Conservation (phyloP, 1,140 invertebrate species). For the Agraylea sexmaculata region DNA sequence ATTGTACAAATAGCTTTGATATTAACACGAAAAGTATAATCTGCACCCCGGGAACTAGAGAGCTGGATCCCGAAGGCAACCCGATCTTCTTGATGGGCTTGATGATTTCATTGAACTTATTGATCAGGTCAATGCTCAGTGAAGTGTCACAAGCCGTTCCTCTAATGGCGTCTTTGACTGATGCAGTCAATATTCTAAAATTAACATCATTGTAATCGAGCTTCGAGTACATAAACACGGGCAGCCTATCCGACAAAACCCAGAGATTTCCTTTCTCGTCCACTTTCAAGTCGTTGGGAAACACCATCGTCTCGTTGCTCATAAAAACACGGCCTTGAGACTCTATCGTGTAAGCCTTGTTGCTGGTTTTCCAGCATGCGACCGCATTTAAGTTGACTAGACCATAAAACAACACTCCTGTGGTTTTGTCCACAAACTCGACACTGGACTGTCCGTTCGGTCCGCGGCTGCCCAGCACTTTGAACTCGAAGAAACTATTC, state of each 20-base stretch:
- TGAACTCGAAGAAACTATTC: conserved; percentile 49
- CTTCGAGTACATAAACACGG: conserved; percentile 54
- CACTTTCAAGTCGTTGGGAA: conserved; percentile 67
- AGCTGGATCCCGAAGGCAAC: neutral
- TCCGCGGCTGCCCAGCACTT: conserved; percentile 54
- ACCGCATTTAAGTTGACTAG: conserved; percentile 63
- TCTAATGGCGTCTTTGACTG: conserved; percentile 51
- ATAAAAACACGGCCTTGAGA: conserved; percentile 57
- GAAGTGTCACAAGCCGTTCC: conserved; percentile 54
- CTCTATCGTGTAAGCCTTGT: conserved; percentile 47
- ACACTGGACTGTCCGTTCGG: conserved; percentile 60
- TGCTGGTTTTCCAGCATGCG: conserved; percentile 63
- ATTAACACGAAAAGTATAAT: conserved; percentile 3
- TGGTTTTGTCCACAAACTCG: conserved; percentile 56
- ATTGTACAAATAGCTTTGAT: conserved; percentile 1
- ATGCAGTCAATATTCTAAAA: conserved; percentile 56
- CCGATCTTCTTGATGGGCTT: conserved; percentile 9
- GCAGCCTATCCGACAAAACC: conserved; percentile 60
- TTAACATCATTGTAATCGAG: conserved; percentile 55
- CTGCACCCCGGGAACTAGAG: neutral
- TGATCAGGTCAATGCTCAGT: conserved; percentile 38
- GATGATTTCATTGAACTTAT: conserved; percentile 27
- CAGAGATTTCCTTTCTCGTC: conserved; percentile 58
- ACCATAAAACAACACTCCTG: conserved; percentile 63
- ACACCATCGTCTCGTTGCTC: conserved; percentile 59